Conservation (phyloP, 2,113 vertebrate species). For the Hydrolagus affinis region DNA sequence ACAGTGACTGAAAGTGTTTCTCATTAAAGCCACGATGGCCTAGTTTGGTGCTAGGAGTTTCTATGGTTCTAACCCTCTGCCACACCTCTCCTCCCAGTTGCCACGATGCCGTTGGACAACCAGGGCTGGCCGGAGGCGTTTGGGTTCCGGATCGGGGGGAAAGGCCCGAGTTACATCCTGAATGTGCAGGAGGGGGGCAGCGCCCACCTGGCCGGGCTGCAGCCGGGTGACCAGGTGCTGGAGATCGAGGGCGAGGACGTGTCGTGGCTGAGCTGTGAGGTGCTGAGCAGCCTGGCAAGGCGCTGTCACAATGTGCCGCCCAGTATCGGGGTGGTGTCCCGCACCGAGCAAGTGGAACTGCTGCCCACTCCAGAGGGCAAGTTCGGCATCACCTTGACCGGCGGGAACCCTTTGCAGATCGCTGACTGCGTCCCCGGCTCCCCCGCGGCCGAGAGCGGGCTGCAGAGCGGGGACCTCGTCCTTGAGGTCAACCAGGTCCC, state of each 20-base stretch:
- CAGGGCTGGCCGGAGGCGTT: slow-evolving; percentile 90
- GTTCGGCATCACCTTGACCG: slow-evolving; percentile 65
- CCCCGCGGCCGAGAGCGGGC: slow-evolving; percentile 60
- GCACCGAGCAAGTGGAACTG: slow-evolving; percentile 64
- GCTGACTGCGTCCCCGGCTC: slow-evolving; percentile 64
- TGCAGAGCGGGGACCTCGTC: slow-evolving; percentile 67
- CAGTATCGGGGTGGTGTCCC: slow-evolving; percentile 86
- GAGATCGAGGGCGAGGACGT: slow-evolving; percentile 87
- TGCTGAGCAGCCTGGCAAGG: slow-evolving; percentile 66
- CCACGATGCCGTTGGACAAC: slow-evolving; percentile 79
- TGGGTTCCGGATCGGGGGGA: slow-evolving; percentile 79
- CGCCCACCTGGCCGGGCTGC: slow-evolving; percentile 74
- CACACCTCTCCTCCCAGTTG: slow-evolving; percentile 47
- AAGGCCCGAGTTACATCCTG: slow-evolving; percentile 80
- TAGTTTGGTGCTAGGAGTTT: no score
- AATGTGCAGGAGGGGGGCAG: slow-evolving; percentile 88
- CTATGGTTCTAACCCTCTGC: no score
- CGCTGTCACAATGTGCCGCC: slow-evolving; percentile 78
- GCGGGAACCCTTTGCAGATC: slow-evolving; percentile 64
- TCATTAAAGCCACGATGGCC: no score
- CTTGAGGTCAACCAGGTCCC: slow-evolving; percentile 73
- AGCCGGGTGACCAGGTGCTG: slow-evolving; percentile 83
- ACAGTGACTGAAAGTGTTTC: no score
- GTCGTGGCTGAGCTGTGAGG: slow-evolving; percentile 58
- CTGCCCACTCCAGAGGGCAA: slow-evolving; percentile 53